Conservation (phyloP, 1,140 invertebrate species). For the Ptiloglossa arizonensis region DNA sequence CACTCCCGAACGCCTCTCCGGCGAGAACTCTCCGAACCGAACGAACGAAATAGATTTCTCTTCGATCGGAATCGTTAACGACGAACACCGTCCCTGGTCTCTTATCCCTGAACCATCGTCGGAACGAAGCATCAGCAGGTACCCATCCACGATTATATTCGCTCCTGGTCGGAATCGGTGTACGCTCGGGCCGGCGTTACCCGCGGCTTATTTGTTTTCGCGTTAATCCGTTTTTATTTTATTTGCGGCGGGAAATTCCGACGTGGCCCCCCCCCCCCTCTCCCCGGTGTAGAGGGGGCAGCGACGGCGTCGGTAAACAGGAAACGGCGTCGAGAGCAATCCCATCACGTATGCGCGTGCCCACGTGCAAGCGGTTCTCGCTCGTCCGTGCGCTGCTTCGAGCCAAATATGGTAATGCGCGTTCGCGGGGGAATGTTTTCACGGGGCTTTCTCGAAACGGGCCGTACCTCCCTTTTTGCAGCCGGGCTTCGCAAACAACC, state of each 20-base stretch:
- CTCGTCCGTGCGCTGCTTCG: conserved; percentile 54
- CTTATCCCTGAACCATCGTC: no score
- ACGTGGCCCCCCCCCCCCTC: conserved; percentile 18
- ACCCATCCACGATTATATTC: conserved; percentile 27
- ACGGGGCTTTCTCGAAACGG: conserved; percentile 56
- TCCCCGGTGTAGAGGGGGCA: no score
- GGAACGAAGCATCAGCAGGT: neutral
- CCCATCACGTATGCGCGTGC: conserved; percentile 67
- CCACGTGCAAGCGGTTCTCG: conserved; percentile 56
- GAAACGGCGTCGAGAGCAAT: conserved; percentile 57
- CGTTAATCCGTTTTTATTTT: conserved; percentile 67
- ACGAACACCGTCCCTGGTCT: no score
- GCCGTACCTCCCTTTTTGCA: conserved; percentile 16
- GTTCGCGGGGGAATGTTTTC: conserved; percentile 66
- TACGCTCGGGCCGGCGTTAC: neutral
- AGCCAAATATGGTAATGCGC: conserved; percentile 70
- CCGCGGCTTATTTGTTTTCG: conserved; percentile 57
- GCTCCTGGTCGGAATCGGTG: neutral
- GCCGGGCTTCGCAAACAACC: conserved; percentile 55
- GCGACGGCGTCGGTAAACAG: conserved; percentile 57
- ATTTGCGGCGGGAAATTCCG: conserved; percentile 55
- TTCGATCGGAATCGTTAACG: neutral
- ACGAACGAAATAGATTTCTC: neutral
- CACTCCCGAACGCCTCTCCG: no score
- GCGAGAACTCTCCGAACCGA: neutral